Percentiles rank a stretch among this genome's conserved stretches.
These are phyloP conservation scores for Cisticola juncidis DNA, from an alignment of 2,113 vertebrate genomes.

Conservation along the genomic window DNA sequence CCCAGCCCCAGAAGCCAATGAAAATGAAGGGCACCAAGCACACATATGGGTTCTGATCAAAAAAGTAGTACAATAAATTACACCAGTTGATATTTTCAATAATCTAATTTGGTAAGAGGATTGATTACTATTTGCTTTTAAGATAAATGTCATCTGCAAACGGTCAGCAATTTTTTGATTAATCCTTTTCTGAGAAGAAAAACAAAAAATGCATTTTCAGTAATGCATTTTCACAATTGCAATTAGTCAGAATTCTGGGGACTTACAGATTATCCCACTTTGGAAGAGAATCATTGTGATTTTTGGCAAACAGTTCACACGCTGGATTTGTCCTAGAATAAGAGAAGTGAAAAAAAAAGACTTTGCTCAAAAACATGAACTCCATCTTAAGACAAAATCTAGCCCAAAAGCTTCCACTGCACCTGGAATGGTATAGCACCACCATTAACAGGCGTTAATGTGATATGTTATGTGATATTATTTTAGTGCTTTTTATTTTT, in stretches of 20 bases:
- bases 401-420: background rate
- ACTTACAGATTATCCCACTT: background rate
- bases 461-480: rapidly evolving
- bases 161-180: background rate
- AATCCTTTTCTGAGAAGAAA: background rate
- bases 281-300: background rate
- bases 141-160: background rate
- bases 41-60: background rate
- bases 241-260: background rate
- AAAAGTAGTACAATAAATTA: background rate
- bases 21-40: background rate
- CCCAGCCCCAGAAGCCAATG: background rate
- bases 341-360: background rate
- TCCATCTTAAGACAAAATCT: background rate
- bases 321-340: background rate
- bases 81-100: background rate
- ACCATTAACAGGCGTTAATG: background rate
- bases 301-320: background rate
- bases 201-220: background rate
- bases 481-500: background rate
- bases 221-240: background rate
- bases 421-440: background rate
- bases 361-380: background rate
- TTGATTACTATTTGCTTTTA: background rate
- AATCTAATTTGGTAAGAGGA: background rate